Percentiles rank a stretch among this genome's conserved stretches.
Evolutionary conservation across 2,797 vertebrate species (phyloP).

Genomic region (Semotilus atromaculatus): DNA sequence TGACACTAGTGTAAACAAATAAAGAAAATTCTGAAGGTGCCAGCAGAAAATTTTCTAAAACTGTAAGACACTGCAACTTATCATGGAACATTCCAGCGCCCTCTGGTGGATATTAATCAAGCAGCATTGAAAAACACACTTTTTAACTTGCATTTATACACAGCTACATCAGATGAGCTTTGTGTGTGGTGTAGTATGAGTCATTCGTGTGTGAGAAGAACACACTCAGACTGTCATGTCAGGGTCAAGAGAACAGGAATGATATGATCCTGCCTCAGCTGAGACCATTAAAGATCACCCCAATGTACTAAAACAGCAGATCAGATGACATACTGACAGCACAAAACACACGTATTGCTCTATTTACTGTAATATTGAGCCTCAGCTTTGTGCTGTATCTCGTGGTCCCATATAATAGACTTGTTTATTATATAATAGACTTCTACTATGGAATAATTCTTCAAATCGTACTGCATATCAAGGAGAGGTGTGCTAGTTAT

Average conservation of each 20-base stretch:
- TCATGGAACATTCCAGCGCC: neutral
- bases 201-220: neutral
- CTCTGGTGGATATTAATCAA: conserved; percentile 27
- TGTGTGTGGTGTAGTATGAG: neutral
- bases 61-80: neutral
- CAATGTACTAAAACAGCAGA: neutral
- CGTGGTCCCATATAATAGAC: neutral
- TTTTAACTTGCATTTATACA: neutral
- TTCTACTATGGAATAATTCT: no score
- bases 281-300: neutral
- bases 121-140: neutral
- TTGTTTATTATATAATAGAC: no score
- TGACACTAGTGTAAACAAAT: neutral
- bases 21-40: no score
- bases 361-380: neutral
- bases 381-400: neutral
- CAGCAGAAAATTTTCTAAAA: neutral
- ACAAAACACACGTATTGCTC: neutral
- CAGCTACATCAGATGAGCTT: neutral
- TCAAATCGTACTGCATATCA: no score
- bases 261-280: neutral
- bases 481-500: no score
- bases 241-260: conserved; percentile 10
- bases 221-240: neutral
- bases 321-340: conserved; percentile 2